phyloP scores from a whole-genome alignment of 2,797 vertebrate genomes.

The Sparidentex hasta region DNA sequence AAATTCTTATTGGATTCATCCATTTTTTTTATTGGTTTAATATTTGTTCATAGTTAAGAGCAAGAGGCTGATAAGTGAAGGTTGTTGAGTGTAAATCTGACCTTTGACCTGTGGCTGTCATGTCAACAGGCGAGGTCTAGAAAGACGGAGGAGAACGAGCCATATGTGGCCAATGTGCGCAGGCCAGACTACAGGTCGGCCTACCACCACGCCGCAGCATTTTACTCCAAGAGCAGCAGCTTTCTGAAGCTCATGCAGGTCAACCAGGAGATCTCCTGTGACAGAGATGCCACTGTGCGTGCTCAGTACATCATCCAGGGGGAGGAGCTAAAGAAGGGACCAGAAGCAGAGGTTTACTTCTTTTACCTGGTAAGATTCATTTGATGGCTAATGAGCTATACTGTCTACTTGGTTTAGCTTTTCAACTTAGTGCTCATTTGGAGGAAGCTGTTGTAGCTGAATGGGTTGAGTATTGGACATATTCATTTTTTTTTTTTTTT shows the following conservation, averaged over 20 bases:
- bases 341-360: conserved; percentile 75
- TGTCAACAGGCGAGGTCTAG: conserved; percentile 73
- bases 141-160: background rate
- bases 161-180: accelerated
- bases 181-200: conserved; percentile 55
- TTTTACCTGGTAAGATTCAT: conserved; percentile 85
- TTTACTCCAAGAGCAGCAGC: conserved; percentile 89
- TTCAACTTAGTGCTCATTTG: no score
- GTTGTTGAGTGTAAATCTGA: background rate
- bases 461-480: no score
- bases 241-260: conserved; percentile 85
- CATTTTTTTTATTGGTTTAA: background rate
- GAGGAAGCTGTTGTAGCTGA: no score
- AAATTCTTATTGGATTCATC: background rate
- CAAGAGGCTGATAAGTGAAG: background rate
- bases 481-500: no score
- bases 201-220: conserved; percentile 52
- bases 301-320: conserved; percentile 85
- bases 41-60: background rate
- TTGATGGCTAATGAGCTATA: background rate
- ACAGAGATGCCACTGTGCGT: conserved; percentile 55
- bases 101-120: conserved; percentile 7
- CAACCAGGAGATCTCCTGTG: conserved; percentile 78
- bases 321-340: conserved; percentile 72
- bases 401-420: no score